phyloP scores from a whole-genome alignment of 2,113 vertebrate species.

The Catagonus wagneri region DNA sequence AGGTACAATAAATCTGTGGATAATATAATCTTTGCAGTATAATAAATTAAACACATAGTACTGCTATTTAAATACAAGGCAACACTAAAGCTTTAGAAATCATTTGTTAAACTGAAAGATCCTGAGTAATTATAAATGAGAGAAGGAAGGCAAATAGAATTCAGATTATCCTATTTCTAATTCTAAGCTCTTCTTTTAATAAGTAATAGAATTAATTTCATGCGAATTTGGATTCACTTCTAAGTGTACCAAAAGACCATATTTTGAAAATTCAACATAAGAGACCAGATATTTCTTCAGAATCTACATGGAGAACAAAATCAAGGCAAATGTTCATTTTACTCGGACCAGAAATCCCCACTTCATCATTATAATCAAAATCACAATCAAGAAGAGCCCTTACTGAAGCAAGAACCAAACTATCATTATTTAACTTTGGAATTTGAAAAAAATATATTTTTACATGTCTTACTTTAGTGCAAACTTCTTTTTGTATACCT shows the following conservation, averaged over 20 bases:
- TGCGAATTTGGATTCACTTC: conserved; percentile 25
- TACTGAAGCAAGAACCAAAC: conserved; percentile 53
- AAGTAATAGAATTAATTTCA: not conserved
- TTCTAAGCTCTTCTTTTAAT: not conserved
- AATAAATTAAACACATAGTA: not conserved
- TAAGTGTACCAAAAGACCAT: not conserved
- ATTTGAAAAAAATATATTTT: not conserved
- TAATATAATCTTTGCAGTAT: conserved; percentile 29
- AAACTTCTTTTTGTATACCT: not conserved
- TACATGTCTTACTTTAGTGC: conserved; percentile 3
- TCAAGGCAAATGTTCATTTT: not conserved
- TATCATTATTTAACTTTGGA: not conserved
- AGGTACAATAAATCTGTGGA: not conserved
- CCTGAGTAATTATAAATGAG: conserved; percentile 2
- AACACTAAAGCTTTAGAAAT: conserved; percentile 37
- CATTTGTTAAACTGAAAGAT: not conserved
- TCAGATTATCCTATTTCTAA: not conserved
- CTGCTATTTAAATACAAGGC: not conserved
- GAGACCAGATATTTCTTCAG: conserved; percentile 40
- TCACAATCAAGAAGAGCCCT: not conserved
- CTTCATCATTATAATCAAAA: conserved; percentile 29
- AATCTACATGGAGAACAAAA: conserved; percentile 57
- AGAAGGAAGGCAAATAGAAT: not conserved
- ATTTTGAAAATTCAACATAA: conserved; percentile 21
- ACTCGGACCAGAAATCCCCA: not conserved